A percentile compares a stretch with the other conserved stretches of the same genome.
Conservation (phyloP, 2,113 vertebrate species). For the Acrocephalus arundinaceus region DNA sequence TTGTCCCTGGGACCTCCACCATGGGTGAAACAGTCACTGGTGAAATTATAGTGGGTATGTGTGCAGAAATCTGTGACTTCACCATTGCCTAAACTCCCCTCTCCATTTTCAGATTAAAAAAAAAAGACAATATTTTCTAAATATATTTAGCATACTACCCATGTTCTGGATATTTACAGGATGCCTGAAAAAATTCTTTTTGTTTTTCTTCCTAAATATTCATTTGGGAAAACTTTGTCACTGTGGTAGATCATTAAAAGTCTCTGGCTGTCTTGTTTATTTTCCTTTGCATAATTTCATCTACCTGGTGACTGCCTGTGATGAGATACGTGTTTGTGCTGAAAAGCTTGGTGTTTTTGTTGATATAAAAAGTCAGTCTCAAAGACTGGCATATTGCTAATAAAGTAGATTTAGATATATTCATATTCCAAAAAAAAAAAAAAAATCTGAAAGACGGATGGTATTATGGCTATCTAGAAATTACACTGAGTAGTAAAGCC, state of each 20-base stretch:
- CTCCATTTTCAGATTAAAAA: background rate
- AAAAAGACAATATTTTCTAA: background rate
- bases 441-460: background rate
- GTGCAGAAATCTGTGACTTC: background rate
- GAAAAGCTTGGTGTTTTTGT: background rate
- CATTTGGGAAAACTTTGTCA: background rate
- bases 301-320: background rate
- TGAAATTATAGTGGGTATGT: background rate
- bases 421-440: background rate
- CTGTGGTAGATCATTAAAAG: background rate
- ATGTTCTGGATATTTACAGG: background rate
- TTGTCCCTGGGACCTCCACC: background rate
- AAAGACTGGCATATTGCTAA: background rate
- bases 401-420: background rate
- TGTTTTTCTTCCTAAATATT: background rate
- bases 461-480: background rate
- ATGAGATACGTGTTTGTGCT: background rate
- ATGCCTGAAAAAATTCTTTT: background rate
- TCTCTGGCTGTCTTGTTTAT: background rate
- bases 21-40: background rate
- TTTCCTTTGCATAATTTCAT: background rate
- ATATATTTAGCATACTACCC: background rate
- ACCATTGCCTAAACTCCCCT: background rate
- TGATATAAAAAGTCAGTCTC: background rate
- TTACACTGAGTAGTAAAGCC: background rate